These are phyloP conservation scores for Aegithalos caudatus DNA, from an alignment of 2,113 vertebrate species.

Conservation along the genomic window DNA sequence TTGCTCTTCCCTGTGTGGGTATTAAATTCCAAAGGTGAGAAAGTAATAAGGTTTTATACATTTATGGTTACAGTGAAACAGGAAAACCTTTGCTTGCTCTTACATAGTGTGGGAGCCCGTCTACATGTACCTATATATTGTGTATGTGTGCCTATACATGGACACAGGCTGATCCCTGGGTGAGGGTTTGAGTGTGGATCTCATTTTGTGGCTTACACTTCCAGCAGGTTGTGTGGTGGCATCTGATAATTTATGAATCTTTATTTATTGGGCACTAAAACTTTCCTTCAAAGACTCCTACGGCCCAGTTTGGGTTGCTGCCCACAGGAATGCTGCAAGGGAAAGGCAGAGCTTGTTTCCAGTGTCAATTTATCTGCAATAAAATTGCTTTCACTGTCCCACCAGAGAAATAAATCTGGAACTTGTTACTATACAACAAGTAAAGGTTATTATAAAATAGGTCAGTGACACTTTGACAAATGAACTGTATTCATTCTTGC, in stretches of 20 bases:
- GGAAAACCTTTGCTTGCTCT: background rate
- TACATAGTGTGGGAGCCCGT: rapidly evolving
- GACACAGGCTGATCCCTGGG: background rate
- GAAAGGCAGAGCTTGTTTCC: background rate
- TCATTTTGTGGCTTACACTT: background rate
- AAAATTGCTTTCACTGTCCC: background rate
- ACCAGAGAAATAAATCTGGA: background rate
- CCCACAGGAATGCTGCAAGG: background rate
- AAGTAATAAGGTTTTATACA: background rate
- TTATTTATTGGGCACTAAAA: background rate
- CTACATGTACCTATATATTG: rapidly evolving
- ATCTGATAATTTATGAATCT: background rate
- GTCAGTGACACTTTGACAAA: background rate
- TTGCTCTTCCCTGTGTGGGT: background rate
- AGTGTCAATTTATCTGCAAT: background rate
- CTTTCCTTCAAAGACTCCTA: background rate
- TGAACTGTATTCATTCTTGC: background rate
- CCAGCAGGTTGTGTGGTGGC: background rate
- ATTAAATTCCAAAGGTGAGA: background rate
- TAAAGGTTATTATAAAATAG: conserved; percentile 1
- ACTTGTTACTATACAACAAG: background rate
- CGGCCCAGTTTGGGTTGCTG: background rate
- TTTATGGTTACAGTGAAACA: background rate
- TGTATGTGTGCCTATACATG: too few species aligned
- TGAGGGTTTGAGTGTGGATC: background rate